Base-by-base conservation (phyloP, 2,888 invertebrate genomes). In the Oeneis ivallda region DNA sequence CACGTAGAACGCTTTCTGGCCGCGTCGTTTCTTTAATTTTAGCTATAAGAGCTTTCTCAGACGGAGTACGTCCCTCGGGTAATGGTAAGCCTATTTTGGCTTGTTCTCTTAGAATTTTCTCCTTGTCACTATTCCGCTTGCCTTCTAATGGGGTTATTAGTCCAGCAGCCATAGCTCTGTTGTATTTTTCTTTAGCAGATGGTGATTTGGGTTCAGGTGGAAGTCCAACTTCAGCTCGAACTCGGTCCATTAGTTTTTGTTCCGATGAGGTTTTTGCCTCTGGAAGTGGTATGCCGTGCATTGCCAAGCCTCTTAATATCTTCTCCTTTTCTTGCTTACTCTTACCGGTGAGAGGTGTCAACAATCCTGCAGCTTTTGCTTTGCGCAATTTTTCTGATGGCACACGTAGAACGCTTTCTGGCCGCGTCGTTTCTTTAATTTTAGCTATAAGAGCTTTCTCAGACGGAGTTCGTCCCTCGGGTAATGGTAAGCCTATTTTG, bases 201-300 rank as follows among this genome's bases (percentile, higher is more conserved):
- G 68, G 49, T 4, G 74, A 67, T 61, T 72, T 71, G 0, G 77
- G 75, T 68, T 73, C 74, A 10, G 75, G 69, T 2, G 78, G 76
- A 7, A 79, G 41, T 10, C 77, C 78, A 13, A 79, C 6, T 19
- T 80, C 77, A 50, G 71, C 68, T 37, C 78, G 72, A 5, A 82
- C 72, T 70, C 79, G 79, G 1, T 74, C 71, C 0, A 79, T 70
- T 0, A 82, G 19, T 43, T 76, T 73, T 60, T 73, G 77, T 49
- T 79, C 83, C 0, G 82, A 82, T 0, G 73, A 17, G 2, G 80
- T 78, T 74, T 78, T 77, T 0, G 66, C 79, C 60, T 79, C 77
- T 5, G 81, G 81, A 5, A 82, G 65, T 0, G 76, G 76, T 1
- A 80, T 11, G 0, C 80, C 80, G 10, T 73, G 70, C 56, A 65